Evolutionary conservation across 92 coral and sea anemone genomes (phyloP), one percentile per base, ranked within the genome.

Genomic region (Epizoanthus rinbou): DNA sequence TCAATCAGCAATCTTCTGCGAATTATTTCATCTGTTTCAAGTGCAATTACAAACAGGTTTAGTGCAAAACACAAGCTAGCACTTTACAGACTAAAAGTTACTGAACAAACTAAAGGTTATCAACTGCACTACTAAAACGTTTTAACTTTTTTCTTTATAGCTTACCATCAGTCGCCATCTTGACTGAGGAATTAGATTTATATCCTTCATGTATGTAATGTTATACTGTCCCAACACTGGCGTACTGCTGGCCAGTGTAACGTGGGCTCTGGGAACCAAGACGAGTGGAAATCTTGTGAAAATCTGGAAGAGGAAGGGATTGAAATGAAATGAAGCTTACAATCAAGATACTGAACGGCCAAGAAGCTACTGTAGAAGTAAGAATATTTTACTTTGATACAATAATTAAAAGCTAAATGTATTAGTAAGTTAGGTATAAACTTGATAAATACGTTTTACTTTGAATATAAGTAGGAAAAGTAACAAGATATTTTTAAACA

Each of bases 1-100:
- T 97, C 99, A 43, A 97, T 94, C 80, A 97, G 83, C 58, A 95
- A 75, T 53, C 98, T 79, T 67, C 90, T 95, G 53, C 94, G 89
- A 3, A 95, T 93, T 31, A 93, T 89, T 54, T 95, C 98, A 81
- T 95, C 98, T 93, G 86, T 53, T 73, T 85, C 14, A 69, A 15
- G 21, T 6, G n/a, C 35, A 66, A 43, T 64, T 58, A 33, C 39
- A 16, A 73, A n/a, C 18, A 35, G 16, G 31, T 17, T 41, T n/a
- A 52, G 60, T 16, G 13, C 25, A 16, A 22, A 37, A 37, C 43
- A 37, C 15, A 24, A 10, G 16, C 72, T 33, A 8, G 0, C 23
- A 19, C 14, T 8, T 25, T 19, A 50, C 33, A 4, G 3, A 39
- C 22, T 25, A 9, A 31, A 67, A 17, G 13, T 6, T 8, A 82